Evolutionary conservation across 2,113 vertebrate species (phyloP).

Genomic region (Hemicordylus capensis): DNA sequence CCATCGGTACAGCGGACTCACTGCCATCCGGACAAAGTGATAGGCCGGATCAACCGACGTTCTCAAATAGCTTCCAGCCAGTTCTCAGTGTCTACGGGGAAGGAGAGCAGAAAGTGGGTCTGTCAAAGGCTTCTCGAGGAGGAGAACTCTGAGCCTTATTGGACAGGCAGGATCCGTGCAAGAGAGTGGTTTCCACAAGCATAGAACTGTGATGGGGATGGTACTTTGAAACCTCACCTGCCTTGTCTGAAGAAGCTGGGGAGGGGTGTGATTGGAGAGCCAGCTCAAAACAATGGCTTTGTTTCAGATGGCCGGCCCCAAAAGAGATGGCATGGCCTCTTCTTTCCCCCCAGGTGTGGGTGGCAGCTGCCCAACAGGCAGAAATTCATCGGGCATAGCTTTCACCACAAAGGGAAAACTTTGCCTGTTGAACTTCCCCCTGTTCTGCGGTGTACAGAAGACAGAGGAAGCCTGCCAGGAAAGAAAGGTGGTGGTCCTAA

Average conservation of each 20-base stretch:
- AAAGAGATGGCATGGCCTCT: background rate
- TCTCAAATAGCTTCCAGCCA: background rate
- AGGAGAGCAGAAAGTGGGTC: background rate
- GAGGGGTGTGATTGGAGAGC: no score
- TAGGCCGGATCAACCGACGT: background rate
- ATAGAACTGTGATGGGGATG: background rate
- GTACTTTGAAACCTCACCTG: background rate
- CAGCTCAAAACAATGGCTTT: background rate
- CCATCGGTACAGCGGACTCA: background rate
- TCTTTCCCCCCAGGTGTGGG: background rate
- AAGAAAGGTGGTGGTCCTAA: no score
- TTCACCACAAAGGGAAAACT: background rate
- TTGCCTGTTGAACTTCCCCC: background rate
- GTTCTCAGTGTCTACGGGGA: background rate
- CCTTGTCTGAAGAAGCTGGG: background rate
- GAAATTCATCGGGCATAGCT: background rate
- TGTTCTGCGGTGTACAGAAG: background rate
- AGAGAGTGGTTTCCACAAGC: background rate
- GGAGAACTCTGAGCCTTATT: background rate
- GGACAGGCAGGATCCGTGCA: background rate
- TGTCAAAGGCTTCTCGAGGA: background rate
- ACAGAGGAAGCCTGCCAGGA: background rate
- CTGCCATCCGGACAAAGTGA: background rate
- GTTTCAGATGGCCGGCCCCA: background rate
- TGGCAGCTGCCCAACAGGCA: background rate